Evolutionary conservation across 2,797 vertebrate species (phyloP).

Genomic region (Epinephelus awoara): DNA sequence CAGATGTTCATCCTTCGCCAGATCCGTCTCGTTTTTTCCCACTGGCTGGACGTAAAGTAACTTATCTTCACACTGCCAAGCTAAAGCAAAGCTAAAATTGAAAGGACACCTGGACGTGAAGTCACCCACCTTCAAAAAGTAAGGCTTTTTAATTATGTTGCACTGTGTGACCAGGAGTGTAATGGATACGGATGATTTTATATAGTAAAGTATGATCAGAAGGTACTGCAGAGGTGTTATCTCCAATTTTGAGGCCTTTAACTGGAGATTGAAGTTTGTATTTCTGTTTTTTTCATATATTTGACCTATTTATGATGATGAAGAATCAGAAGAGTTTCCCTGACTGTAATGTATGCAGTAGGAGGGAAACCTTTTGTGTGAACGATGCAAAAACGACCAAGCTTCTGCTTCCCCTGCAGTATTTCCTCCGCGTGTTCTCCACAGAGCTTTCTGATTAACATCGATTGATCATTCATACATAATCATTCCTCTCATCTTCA

Average conservation of each 20-base stretch:
- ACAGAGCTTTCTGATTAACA: constrained; percentile 12
- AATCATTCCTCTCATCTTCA: constrained; percentile 24
- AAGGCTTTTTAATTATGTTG: constrained; percentile 51
- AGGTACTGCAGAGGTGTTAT: no score
- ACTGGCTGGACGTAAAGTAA: constrained; percentile 24
- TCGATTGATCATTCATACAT: constrained; percentile 16
- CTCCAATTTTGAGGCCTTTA: neutral
- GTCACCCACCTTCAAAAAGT: constrained; percentile 58
- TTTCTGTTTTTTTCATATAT: neutral
- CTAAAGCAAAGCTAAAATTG: neutral
- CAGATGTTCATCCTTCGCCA: constrained; percentile 33
- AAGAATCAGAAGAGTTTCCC: neutral
- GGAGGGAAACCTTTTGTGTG: constrained; percentile 11
- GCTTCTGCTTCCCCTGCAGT: constrained; percentile 11
- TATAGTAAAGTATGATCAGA: neutral
- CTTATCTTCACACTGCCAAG: neutral
- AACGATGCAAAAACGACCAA: constrained; percentile 5
- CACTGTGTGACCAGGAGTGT: constrained; percentile 22
- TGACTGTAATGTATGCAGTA: constrained; percentile 10
- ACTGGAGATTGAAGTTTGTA: neutral
- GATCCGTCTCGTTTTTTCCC: constrained; percentile 1
- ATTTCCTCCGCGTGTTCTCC: neutral
- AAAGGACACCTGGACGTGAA: constrained; percentile 36
- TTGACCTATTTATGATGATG: neutral
- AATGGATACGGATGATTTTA: neutral